phyloP scores from a whole-genome alignment of 2,888 invertebrate genomes.

The Pyrrhosoma nymphula region DNA sequence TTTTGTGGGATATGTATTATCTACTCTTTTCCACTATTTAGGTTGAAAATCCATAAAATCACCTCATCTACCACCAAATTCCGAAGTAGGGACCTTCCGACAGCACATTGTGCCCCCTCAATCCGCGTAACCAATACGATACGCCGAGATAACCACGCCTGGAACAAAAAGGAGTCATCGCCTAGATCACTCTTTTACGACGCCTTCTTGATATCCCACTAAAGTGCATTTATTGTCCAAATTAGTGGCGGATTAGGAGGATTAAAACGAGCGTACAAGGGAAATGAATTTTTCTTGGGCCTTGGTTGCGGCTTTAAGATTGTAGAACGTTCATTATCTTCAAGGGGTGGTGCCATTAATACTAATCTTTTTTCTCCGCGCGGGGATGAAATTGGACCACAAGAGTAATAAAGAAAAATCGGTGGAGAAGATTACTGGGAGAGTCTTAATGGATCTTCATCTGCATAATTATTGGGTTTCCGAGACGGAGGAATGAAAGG shows the following conservation, averaged over 20 bases:
- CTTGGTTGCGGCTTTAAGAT: not conserved
- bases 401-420: not conserved
- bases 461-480: slow-evolving; percentile 27
- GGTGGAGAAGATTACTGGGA: not conserved
- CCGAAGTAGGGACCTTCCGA: not conserved
- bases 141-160: not conserved
- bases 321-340: not conserved
- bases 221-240: not conserved
- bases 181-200: not conserved
- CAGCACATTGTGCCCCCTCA: not conserved
- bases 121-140: not conserved
- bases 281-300: slow-evolving; percentile 2
- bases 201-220: not conserved
- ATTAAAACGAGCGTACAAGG: not conserved
- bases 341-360: not conserved
- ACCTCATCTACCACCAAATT: no score
- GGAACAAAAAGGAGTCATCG: not conserved
- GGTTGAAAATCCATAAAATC: no score
- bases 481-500: not conserved
- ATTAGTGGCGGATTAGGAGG: not conserved
- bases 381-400: not conserved
- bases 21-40: no score
- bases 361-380: not conserved
- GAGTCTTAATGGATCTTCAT: not conserved
- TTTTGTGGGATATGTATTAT: no score